A percentile compares a stretch with the other conserved stretches of the same genome.
Conservation (phyloP, 2,888 invertebrate species). For the Biston betularia region DNA sequence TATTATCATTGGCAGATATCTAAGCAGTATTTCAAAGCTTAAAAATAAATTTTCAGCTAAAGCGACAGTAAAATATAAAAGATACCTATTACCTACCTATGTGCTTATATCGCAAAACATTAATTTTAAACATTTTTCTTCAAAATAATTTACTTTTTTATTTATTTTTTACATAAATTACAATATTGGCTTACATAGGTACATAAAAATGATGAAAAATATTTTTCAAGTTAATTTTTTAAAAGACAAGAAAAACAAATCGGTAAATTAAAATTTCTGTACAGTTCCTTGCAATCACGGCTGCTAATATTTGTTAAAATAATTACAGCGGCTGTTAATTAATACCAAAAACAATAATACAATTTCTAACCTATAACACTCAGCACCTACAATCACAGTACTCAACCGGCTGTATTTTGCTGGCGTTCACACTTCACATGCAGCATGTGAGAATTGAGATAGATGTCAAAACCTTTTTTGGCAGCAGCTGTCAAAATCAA, state of each 20-base stretch:
- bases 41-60: background rate
- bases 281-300: background rate
- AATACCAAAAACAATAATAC: background rate
- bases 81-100: background rate
- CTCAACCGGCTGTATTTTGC: constrained; percentile 2
- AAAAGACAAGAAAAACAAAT: background rate
- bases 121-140: background rate
- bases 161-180: too few relatives aligned
- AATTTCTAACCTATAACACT: constrained; percentile 1
- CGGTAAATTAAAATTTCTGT: background rate
- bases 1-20: background rate
- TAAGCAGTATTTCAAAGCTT: background rate
- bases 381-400: background rate
- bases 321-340: background rate
- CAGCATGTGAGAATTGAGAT: background rate
- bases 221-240: background rate
- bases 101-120: background rate
- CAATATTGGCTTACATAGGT: too few relatives aligned
- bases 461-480: constrained; percentile 5
- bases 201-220: too few relatives aligned
- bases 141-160: too few relatives aligned
- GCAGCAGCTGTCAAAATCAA: constrained; percentile 6
- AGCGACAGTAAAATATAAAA: background rate
- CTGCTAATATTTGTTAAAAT: background rate
- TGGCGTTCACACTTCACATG: constrained; percentile 1